phyloP scores from a whole-genome alignment of 2,797 vertebrate genomes.

The Cottoperca gobio region DNA sequence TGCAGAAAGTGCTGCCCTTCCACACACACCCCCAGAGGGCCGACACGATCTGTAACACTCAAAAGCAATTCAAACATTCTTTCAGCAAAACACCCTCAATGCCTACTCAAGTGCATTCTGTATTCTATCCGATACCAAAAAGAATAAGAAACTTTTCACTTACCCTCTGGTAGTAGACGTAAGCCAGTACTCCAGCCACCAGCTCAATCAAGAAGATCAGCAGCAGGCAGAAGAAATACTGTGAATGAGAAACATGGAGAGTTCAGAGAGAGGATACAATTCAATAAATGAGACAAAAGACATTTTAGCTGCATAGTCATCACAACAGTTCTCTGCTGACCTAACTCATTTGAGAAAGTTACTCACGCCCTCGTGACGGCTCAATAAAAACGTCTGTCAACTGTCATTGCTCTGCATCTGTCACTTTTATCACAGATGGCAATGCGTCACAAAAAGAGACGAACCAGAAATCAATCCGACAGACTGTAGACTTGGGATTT shows the following conservation, averaged over 20 bases:
- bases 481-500: slow-evolving; percentile 34
- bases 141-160: slow-evolving; percentile 57
- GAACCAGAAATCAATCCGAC: slow-evolving; percentile 36
- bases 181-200: slow-evolving; percentile 90
- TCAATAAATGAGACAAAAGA: neutral
- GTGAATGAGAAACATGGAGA: slow-evolving; percentile 39
- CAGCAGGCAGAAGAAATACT: slow-evolving; percentile 90
- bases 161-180: slow-evolving; percentile 91
- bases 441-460: slow-evolving; percentile 13
- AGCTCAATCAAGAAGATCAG: slow-evolving; percentile 91
- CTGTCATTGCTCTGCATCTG: slow-evolving; percentile 48
- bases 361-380: slow-evolving; percentile 30
- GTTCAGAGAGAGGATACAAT: neutral
- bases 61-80: neutral
- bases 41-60: slow-evolving; percentile 1
- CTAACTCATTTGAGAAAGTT: slow-evolving; percentile 34
- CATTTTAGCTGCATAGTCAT: slow-evolving; percentile 13
- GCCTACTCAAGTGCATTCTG: neutral
- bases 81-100: neutral
- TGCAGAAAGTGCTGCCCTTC: neutral
- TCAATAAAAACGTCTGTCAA: slow-evolving; percentile 52
- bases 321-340: slow-evolving; percentile 16
- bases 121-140: neutral
- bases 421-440: slow-evolving; percentile 61
- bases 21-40: neutral